Conservation (phyloP, 1,140 invertebrate genomes). For the Philopotamus ludificatus region DNA sequence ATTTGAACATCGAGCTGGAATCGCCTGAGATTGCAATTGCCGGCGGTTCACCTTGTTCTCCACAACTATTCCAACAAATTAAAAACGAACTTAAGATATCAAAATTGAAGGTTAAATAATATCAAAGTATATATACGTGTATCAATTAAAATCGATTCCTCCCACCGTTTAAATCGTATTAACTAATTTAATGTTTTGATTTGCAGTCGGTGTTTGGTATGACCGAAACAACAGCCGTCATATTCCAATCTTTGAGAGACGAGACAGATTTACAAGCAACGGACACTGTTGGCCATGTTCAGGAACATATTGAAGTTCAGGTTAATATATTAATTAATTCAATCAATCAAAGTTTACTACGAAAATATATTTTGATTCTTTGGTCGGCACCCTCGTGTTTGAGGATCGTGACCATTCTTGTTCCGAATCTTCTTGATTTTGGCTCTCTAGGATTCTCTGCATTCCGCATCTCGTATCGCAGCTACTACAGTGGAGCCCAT, state of each 20-base stretch:
- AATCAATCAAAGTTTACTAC: neutral
- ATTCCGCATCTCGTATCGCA: too few species aligned
- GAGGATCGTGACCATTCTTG: too few species aligned
- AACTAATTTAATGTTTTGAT: slow-evolving; percentile 30
- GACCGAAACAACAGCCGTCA: slow-evolving; percentile 80
- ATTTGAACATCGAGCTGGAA: slow-evolving; percentile 49
- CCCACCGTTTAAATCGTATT: neutral
- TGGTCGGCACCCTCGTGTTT: too few species aligned
- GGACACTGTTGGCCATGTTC: slow-evolving; percentile 74
- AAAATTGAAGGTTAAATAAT: slow-evolving; percentile 7
- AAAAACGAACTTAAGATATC: slow-evolving; percentile 44
- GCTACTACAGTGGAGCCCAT: too few species aligned
- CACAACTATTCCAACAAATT: slow-evolving; percentile 68
- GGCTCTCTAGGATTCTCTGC: too few species aligned
- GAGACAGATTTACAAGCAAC: slow-evolving; percentile 68
- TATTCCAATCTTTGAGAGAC: slow-evolving; percentile 65
- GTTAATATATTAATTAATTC: slow-evolving; percentile 40
- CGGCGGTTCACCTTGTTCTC: slow-evolving; percentile 75
- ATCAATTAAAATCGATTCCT: neutral
- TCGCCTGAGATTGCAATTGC: slow-evolving; percentile 62
- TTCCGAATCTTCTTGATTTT: too few species aligned
- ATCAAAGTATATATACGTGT: slow-evolving; percentile 22
- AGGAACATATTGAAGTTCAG: slow-evolving; percentile 78
- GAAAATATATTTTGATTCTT: neutral
- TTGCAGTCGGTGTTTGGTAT: slow-evolving; percentile 81